Percentiles rank a stretch among this genome's conserved stretches.
Evolutionary conservation across 2,888 invertebrate species (phyloP).

Genomic region (Drosophila yooni): DNA sequence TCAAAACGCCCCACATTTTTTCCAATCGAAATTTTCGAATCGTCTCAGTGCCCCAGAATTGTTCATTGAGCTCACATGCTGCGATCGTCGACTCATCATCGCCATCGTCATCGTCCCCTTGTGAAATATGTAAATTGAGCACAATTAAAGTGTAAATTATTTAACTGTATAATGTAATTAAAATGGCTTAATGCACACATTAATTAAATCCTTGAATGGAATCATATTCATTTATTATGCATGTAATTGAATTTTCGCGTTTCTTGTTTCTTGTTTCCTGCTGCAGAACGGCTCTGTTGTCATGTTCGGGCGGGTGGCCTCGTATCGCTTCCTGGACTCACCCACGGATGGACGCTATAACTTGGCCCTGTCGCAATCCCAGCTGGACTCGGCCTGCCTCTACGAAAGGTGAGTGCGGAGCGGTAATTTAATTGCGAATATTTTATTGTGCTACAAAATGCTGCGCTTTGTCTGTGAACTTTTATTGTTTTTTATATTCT

Average conservation of each 20-base stretch:
- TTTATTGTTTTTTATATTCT: neutral
- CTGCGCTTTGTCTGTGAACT: conserved; percentile 20
- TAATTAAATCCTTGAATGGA: conserved; percentile 41
- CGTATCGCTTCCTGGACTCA: conserved; percentile 94
- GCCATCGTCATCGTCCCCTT: neutral
- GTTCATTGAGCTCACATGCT: conserved; percentile 43
- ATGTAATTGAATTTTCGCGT: neutral
- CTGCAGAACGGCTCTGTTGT: conserved; percentile 92
- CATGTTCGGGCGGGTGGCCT: conserved; percentile 94
- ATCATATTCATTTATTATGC: neutral
- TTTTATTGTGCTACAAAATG: conserved; percentile 14
- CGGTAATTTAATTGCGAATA: neutral
- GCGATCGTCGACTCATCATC: neutral
- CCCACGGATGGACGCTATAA: conserved; percentile 92
- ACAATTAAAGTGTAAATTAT: conserved; percentile 32
- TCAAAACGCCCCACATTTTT: conserved; percentile 73
- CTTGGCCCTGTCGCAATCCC: conserved; percentile 90
- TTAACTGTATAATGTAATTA: conserved; percentile 17
- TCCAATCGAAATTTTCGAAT: conserved; percentile 35
- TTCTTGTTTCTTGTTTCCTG: neutral
- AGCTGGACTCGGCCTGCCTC: conserved; percentile 90
- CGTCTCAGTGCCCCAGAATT: conserved; percentile 53
- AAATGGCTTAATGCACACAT: conserved; percentile 16
- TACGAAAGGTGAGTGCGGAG: conserved; percentile 90
- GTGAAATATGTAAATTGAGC: conserved; percentile 28